Evolutionary conservation across 1,140 invertebrate genomes (phyloP).

Genomic region (Aphelinus atriplicis): DNA sequence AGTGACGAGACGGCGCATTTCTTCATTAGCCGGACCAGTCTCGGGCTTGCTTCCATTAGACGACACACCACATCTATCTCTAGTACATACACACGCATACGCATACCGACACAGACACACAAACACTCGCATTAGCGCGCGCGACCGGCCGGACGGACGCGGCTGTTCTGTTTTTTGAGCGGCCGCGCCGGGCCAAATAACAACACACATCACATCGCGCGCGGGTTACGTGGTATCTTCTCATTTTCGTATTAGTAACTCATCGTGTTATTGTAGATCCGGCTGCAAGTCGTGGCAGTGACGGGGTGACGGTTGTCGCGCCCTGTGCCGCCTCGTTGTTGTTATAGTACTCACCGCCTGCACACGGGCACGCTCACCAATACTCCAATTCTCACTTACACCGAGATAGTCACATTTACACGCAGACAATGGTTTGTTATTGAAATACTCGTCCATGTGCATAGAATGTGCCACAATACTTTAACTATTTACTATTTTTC

Average conservation of each 20-base stretch:
- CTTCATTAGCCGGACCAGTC: slow-evolving; percentile 30
- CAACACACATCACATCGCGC: neutral
- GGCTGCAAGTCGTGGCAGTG: slow-evolving; percentile 49
- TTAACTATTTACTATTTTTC: slow-evolving; percentile 33
- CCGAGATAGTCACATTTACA: slow-evolving; percentile 10
- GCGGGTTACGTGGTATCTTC: slow-evolving; percentile 5
- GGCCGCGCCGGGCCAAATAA: neutral
- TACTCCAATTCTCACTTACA: neutral
- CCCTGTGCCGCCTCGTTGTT: slow-evolving; percentile 55
- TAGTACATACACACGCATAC: neutral
- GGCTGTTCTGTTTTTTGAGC: slow-evolving; percentile 36
- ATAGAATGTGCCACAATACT: slow-evolving; percentile 52
- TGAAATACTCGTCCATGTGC: slow-evolving; percentile 63
- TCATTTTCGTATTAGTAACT: slow-evolving; percentile 26
- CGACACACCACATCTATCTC: too few species aligned
- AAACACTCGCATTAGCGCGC: neutral
- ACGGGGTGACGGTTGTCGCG: slow-evolving; percentile 41
- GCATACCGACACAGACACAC: slow-evolving; percentile 8
- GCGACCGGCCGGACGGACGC: neutral
- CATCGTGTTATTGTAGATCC: slow-evolving; percentile 45
- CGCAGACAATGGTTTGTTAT: slow-evolving; percentile 54
- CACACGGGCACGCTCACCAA: slow-evolving; percentile 65
- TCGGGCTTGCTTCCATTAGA: neutral
- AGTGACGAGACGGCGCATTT: neutral
- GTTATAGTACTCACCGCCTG: slow-evolving; percentile 65